These are phyloP conservation scores for Gallinago jamesoni DNA, from an alignment of 2,113 vertebrate genomes.

Conservation along the genomic window DNA sequence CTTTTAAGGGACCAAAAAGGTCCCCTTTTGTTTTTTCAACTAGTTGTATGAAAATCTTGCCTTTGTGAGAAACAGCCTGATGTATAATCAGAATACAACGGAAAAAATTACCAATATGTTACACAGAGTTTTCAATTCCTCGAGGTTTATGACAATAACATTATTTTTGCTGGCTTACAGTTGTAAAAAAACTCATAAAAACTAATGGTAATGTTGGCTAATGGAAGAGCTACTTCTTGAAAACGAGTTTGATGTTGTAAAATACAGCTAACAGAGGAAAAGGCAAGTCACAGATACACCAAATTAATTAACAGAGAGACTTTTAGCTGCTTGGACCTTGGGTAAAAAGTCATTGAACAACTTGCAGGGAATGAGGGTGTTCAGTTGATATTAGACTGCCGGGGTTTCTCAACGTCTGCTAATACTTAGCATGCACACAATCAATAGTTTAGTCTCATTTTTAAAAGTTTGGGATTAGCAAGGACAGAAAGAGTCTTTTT, in stretches of 20 bases:
- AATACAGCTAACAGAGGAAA: neutral
- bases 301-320: neutral
- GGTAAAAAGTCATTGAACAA: neutral
- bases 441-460: neutral
- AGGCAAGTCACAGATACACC: neutral
- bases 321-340: neutral
- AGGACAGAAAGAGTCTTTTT: neutral
- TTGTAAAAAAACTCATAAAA: neutral
- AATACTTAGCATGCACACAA: neutral
- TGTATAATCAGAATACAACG: neutral
- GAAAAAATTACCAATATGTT: neutral
- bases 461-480: neutral
- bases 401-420: neutral
- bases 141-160: neutral
- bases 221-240: neutral
- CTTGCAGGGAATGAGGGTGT: neutral
- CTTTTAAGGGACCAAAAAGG: neutral
- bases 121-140: neutral
- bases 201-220: neutral
- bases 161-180: neutral
- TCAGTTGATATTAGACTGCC: neutral
- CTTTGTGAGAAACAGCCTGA: neutral
- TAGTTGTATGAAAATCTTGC: neutral
- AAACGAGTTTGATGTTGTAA: neutral
- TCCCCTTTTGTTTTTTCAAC: neutral